Conservation (phyloP, 1,140 invertebrate species). For the Drosophila bocqueti region DNA sequence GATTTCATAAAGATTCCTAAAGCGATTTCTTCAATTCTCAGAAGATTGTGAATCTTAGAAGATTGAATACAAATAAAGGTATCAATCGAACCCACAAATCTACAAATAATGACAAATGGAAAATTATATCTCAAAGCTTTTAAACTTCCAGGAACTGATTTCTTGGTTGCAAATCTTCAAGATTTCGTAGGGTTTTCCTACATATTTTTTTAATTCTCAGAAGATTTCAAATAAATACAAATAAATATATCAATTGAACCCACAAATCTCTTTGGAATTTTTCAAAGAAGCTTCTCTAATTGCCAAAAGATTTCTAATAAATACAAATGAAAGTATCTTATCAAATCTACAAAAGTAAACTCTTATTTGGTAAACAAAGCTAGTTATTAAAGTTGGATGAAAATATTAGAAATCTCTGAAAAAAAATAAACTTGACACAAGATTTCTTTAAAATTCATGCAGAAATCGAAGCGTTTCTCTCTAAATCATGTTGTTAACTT, state of each 20-base stretch:
- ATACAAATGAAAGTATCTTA: background rate
- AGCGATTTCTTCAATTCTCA: background rate
- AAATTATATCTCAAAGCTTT: background rate
- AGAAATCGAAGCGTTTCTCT: background rate
- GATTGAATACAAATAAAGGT: background rate
- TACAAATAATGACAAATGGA: conserved; percentile 13
- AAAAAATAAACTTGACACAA: background rate
- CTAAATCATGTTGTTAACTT: background rate
- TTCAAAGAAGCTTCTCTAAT: background rate
- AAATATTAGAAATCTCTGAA: background rate
- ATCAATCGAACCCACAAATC: conserved; percentile 10
- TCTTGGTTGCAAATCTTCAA: background rate
- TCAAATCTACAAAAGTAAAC: background rate
- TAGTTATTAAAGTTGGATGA: background rate
- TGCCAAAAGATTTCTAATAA: background rate
- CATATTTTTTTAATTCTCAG: background rate
- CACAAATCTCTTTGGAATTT: no score
- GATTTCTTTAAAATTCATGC: background rate
- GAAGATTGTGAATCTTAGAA: conserved; percentile 5
- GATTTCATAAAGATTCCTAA: background rate
- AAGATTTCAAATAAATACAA: background rate
- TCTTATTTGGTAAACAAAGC: no score
- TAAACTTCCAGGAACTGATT: background rate
- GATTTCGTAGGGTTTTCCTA: background rate
- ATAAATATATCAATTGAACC: no score